phyloP scores from a whole-genome alignment of 2,797 vertebrate species.

The Sparidentex hasta region DNA sequence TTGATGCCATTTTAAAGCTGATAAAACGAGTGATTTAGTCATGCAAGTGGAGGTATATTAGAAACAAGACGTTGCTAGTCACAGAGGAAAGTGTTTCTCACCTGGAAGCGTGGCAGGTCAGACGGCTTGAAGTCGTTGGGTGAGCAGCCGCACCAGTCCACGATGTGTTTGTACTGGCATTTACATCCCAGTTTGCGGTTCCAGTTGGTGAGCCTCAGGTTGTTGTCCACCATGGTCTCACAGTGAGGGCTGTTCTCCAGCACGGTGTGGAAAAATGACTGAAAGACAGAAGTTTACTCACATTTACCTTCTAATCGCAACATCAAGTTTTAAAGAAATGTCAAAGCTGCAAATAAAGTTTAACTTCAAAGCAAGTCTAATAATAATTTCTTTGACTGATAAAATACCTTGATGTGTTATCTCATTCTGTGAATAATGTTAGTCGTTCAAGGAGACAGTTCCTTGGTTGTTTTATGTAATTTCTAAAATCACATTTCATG shows the following conservation, averaged over 20 bases:
- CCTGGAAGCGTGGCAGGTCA: conserved; percentile 95
- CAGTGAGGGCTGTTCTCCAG: conserved; percentile 91
- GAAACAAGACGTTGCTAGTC: too few species aligned
- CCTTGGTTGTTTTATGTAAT: too few species aligned
- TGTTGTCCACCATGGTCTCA: conserved; percentile 94
- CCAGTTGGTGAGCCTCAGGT: conserved; percentile 95
- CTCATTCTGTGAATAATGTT: too few species aligned
- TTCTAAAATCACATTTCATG: too few species aligned
- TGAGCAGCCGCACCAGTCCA: conserved; percentile 96
- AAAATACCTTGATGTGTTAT: not conserved
- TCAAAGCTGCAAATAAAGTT: not conserved
- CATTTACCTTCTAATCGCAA: not conserved
- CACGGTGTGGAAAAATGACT: conserved; percentile 85
- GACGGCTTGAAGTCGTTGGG: conserved; percentile 93
- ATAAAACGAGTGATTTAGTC: too few species aligned
- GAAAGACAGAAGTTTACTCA: conserved; percentile 16
- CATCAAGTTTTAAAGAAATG: not conserved
- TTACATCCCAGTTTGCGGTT: conserved; percentile 95
- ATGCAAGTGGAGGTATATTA: too few species aligned
- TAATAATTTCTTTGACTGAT: not conserved
- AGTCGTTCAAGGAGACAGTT: too few species aligned
- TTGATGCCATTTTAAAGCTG: too few species aligned
- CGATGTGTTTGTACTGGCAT: conserved; percentile 96
- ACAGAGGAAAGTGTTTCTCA: conserved; percentile 54
- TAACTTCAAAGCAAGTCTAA: not conserved